These are phyloP conservation scores for Lydus trimaculatus DNA, from an alignment of 2,888 invertebrate genomes.

Conservation along the genomic window DNA sequence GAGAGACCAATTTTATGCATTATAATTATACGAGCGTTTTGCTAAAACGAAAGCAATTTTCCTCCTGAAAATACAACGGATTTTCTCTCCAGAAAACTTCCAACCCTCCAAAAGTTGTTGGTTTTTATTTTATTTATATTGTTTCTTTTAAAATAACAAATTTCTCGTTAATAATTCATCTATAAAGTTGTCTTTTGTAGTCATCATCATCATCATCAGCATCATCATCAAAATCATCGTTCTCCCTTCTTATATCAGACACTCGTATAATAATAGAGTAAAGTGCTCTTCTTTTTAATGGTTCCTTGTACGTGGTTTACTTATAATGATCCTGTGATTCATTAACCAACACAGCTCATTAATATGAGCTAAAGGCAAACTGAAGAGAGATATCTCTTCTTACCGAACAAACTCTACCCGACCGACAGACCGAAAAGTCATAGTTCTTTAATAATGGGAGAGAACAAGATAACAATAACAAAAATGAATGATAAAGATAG, in stretches of 20 bases:
- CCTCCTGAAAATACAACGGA: background rate
- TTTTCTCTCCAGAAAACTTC: background rate
- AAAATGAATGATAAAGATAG: background rate
- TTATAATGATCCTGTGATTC: constrained; percentile 58
- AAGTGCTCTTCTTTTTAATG: constrained; percentile 53
- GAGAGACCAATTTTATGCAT: constrained; percentile 40
- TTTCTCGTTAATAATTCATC: background rate
- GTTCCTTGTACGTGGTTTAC: constrained; percentile 50
- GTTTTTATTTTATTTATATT: background rate
- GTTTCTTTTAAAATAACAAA: background rate
- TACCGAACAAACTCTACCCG: background rate
- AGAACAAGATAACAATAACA: constrained; percentile 2
- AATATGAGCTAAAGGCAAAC: constrained; percentile 50
- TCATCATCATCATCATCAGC: no score
- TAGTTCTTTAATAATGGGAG: background rate
- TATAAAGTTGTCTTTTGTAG: background rate
- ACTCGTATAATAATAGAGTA: constrained; percentile 50
- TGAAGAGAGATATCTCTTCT: constrained; percentile 16
- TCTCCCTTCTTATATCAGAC: constrained; percentile 26
- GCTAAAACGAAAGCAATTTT: constrained; percentile 32
- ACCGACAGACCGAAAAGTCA: constrained; percentile 27
- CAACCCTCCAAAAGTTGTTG: background rate
- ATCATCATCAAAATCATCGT: background rate
- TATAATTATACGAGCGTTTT: constrained; percentile 31
- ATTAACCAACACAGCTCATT: constrained; percentile 57